Evolutionary conservation across 1,140 invertebrate species (phyloP).

Genomic region (Diorhabda elongata): DNA sequence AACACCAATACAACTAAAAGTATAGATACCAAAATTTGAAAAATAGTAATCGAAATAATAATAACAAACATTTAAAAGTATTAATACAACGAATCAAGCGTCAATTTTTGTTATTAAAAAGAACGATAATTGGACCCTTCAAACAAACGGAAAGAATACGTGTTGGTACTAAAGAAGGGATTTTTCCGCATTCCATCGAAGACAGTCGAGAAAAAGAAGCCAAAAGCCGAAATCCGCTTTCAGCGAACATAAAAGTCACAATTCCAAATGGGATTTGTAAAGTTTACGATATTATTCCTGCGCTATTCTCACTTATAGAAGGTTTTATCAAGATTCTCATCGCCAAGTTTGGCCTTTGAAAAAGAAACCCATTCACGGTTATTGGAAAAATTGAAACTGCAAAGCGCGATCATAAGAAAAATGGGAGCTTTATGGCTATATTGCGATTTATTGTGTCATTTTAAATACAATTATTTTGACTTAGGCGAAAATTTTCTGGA

Average conservation of each 20-base stretch:
- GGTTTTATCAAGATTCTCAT: conserved; percentile 45
- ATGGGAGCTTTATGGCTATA: conserved; percentile 32
- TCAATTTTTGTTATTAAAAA: neutral
- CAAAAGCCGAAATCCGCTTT: conserved; percentile 40
- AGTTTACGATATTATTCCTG: conserved; percentile 49
- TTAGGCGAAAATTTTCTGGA: conserved; percentile 9
- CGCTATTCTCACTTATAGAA: conserved; percentile 48
- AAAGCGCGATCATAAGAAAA: conserved; percentile 28
- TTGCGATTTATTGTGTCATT: conserved; percentile 31
- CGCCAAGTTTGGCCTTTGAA: conserved; percentile 43
- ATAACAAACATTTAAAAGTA: neutral
- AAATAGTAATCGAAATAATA: neutral
- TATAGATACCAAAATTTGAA: neutral
- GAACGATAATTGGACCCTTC: conserved; percentile 7
- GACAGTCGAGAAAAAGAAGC: conserved; percentile 38
- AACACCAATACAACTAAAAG: neutral
- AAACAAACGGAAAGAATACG: conserved; percentile 14
- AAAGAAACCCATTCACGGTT: conserved; percentile 39
- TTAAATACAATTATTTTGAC: conserved; percentile 22
- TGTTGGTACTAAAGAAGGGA: conserved; percentile 15
- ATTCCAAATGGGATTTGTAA: conserved; percentile 49
- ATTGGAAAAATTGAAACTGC: conserved; percentile 43
- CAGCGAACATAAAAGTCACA: conserved; percentile 48
- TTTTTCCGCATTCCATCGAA: conserved; percentile 9
- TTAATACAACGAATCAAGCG: neutral